Base-by-base conservation (phyloP, 2,888 invertebrate species). In the Caenorhabditis zanzibari region DNA sequence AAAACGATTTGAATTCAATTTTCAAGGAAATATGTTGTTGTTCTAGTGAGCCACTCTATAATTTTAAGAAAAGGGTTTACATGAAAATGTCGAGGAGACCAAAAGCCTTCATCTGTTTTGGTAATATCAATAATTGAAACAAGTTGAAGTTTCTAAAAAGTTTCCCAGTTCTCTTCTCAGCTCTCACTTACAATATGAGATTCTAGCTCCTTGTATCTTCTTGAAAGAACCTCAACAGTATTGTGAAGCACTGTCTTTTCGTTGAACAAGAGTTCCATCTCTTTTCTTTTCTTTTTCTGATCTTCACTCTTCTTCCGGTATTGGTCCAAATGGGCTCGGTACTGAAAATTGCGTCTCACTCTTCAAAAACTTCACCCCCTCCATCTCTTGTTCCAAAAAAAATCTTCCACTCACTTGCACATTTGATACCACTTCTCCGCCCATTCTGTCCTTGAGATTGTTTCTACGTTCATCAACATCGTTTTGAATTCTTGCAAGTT, bases 291-390 rank as follows among this genome's bases (percentile, higher is more conserved):
- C 91, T 95, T 95, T 93, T 96, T 96, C 93, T 96, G 96, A 12
- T 95, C 93, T 9, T 95, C 95, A 91, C 96, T 96, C 92, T 96
- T 96, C 68, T 95, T 95, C 79, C 96, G 94, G 83, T 96, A 93
- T 87, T 95, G 95, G 91, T 95, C 95, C 19, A 96, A 95, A 93
- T 96, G 96, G 88, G 95, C 95, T 93, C 96, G 96, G 92, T 96
- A 95, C 93, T 96, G 89, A 49, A 92, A 77, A 56, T 9, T 19
- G 5, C 6, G 6, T n/a, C 5, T 47, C 47, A n/a, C 26, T 54
- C 64, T 64, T 19, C 5, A 58, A 41, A 41, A 28, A 47, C 49
- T 22, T 49, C n/a, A n/a, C n/a, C n/a, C n/a, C n/a, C n/a, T n/a
- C n/a, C n/a, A n/a, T n/a, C n/a, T n/a, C n/a, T n/a, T n/a, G n/a